Conservation (phyloP, 1,140 invertebrate species). For the Rhagoletis pomonella region DNA sequence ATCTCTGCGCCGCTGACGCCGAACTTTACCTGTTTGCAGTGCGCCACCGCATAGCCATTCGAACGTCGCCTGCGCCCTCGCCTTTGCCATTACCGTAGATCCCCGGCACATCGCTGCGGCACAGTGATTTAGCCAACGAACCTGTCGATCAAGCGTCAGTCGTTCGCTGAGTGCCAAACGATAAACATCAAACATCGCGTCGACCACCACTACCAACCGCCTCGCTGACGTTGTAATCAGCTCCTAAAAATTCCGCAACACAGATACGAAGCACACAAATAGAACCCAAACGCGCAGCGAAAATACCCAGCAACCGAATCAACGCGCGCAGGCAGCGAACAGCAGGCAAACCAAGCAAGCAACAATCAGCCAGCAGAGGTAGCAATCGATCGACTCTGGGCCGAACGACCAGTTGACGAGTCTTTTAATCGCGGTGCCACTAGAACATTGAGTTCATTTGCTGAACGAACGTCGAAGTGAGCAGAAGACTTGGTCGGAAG, state of each 20-base stretch:
- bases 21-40: not conserved
- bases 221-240: slow-evolving; percentile 1
- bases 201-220: not conserved
- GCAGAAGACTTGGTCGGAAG: slow-evolving; percentile 6
- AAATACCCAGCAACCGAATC: slow-evolving; percentile 43
- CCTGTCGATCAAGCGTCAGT: slow-evolving; percentile 74
- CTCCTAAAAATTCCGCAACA: slow-evolving; percentile 45
- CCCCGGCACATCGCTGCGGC: not conserved
- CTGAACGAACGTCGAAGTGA: slow-evolving; percentile 54
- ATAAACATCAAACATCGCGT: slow-evolving; percentile 63
- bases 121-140: slow-evolving; percentile 67
- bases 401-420: slow-evolving; percentile 48
- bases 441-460: slow-evolving; percentile 58
- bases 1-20: slow-evolving; percentile 57
- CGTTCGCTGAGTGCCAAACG: slow-evolving; percentile 69
- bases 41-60: not conserved
- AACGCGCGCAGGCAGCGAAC: not conserved
- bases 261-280: slow-evolving; percentile 21
- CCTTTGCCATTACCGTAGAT: too few species aligned
- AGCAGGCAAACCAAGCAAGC: not conserved
- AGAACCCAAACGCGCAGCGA: slow-evolving; percentile 31
- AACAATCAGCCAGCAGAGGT: not conserved
- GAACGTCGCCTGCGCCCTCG: not conserved
- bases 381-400: slow-evolving; percentile 48
- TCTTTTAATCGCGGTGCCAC: slow-evolving; percentile 56